Evolutionary conservation across 2,797 vertebrate species (phyloP).

Genomic region (Danionella dracula): DNA sequence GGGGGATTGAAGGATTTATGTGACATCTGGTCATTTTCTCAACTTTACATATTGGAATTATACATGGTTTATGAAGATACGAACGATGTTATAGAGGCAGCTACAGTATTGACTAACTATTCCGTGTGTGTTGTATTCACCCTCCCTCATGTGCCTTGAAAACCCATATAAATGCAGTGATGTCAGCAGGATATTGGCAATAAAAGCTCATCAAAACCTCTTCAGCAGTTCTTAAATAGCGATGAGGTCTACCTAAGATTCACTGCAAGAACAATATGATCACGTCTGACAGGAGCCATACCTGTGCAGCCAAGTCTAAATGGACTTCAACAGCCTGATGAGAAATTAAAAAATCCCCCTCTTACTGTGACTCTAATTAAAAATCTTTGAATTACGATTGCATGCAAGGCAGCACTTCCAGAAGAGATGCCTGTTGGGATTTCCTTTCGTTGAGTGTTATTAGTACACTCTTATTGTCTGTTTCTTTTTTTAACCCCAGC

Average conservation of each 20-base stretch:
- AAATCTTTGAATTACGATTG: constrained; percentile 37
- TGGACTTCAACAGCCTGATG: constrained; percentile 18
- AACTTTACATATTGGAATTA: no score
- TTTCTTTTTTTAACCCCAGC: constrained; percentile 10
- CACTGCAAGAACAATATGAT: constrained; percentile 10
- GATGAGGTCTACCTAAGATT: constrained; percentile 25
- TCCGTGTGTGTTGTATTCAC: constrained; percentile 12
- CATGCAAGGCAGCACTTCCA: constrained; percentile 20
- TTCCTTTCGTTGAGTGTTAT: constrained; percentile 6
- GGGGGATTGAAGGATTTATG: constrained; percentile 63
- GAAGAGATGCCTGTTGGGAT: constrained; percentile 15
- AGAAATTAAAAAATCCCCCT: constrained; percentile 40
- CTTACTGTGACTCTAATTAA: constrained; percentile 52
- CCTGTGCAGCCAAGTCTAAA: constrained; percentile 17
- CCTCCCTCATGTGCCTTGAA: background rate
- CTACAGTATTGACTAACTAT: no score
- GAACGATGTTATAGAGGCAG: no score
- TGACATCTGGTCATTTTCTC: constrained; percentile 67
- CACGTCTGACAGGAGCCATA: constrained; percentile 7
- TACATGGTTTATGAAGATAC: no score
- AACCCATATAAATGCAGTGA: constrained; percentile 13
- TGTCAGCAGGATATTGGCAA: constrained; percentile 6
- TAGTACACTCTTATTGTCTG: constrained; percentile 24
- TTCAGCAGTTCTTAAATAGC: constrained; percentile 32
- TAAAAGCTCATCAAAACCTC: constrained; percentile 21